Evolutionary conservation across 37 sponge, comb jelly and placozoan genomes (phyloP), one percentile per base, ranked within the genome.

Genomic region (Oopsacas minuta): DNA sequence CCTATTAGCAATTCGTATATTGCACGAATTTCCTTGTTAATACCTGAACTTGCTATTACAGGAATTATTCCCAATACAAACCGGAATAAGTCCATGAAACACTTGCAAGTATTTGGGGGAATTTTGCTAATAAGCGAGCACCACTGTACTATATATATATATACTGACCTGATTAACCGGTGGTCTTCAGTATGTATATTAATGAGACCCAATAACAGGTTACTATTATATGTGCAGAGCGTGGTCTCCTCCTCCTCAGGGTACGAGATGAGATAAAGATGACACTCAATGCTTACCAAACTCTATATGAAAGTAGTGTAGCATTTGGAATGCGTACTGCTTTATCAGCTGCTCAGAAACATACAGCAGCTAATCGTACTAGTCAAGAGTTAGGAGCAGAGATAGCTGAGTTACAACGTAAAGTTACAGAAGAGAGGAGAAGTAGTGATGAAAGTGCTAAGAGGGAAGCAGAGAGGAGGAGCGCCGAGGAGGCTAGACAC

Each of bases 281-380:
- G 99, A 98, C 99, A 15, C 92, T 98, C 52, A 92, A 92, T 75
- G 99, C 99, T 7, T 98, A 98, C 81, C 99, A 98, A 81, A 98
- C 95, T 3, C 91, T 98, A 23, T 98, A 98, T 83, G 99, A 98
- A 52, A 98, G 99, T 34, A 61, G 91, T 86, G 95, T 95, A 38
- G 99, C 99, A 0, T 98, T 98, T 89, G 99, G 99, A 0, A 95
- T 98, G 96, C 82, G 99, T 34, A 98, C 95, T 83, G 91, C 95
- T 1, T 88, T 98, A 37, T 92, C 93, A 90, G 92, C 99, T 38
- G 99, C 95, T 36, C 99, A 98, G 83, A 96, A 96, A 52, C 95
- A 98, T 52, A 52, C 85, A 0, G 94, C 93, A 83, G 90, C 95
- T 91, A 88, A 20, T 25, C 75, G 30, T 5, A 61, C 75, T 34